These are phyloP conservation scores for Ochotona curzoniae DNA, from an alignment of 2,113 vertebrate genomes.

Conservation along the genomic window DNA sequence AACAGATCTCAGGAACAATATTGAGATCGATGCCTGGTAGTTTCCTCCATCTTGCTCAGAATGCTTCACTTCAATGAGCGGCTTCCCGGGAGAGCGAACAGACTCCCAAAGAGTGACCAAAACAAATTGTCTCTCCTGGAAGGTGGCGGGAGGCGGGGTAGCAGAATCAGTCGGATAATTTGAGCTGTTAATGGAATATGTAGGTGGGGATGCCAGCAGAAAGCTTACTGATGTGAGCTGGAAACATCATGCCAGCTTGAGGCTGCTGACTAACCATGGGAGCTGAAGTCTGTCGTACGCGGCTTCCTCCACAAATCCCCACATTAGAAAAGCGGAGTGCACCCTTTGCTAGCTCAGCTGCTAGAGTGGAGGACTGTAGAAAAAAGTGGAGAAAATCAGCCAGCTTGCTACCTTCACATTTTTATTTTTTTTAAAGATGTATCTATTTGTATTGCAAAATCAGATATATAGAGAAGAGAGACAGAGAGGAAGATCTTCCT, in stretches of 20 bases:
- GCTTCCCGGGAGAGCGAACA: background rate
- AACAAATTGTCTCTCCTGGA: slow-evolving; percentile 1
- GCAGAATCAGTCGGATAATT: background rate
- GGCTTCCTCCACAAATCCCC: background rate
- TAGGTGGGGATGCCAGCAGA: background rate
- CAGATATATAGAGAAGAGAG: too few species aligned
- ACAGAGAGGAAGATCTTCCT: too few species aligned
- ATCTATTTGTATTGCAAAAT: too few species aligned
- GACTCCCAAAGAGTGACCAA: background rate
- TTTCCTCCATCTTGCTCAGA: background rate
- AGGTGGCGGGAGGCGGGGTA: background rate
- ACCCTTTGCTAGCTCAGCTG: too few species aligned
- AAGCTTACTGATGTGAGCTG: background rate
- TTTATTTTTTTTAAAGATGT: too few species aligned
- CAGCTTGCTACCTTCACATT: too few species aligned
- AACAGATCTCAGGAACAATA: background rate
- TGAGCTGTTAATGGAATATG: background rate
- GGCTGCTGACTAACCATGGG: background rate
- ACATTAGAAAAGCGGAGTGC: background rate
- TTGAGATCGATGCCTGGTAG: background rate
- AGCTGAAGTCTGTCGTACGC: background rate
- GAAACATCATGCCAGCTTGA: background rate
- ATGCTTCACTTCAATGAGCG: slow-evolving; percentile 17
- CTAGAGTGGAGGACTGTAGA: too few species aligned
- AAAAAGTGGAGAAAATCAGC: slow-evolving; percentile 2